Conservation (phyloP, 2,888 invertebrate species). For the Galeopsomyia nigrocyanea region DNA sequence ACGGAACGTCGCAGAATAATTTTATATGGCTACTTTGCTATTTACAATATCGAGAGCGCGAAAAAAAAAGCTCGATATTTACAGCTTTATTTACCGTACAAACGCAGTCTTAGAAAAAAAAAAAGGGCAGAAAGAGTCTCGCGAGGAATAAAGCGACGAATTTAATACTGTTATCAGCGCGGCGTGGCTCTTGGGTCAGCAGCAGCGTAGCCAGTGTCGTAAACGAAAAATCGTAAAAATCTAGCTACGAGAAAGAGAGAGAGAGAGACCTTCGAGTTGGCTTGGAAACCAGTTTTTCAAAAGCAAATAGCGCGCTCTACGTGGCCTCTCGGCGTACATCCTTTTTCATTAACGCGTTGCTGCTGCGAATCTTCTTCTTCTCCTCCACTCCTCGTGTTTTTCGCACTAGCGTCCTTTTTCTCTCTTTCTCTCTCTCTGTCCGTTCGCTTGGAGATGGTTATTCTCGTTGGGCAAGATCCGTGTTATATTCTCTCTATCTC, state of each 20-base stretch:
- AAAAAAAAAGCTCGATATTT: not conserved
- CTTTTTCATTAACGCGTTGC: constrained; percentile 21
- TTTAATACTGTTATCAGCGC: too few relatives aligned
- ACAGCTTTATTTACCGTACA: not conserved
- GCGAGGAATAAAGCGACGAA: not conserved
- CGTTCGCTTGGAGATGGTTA: too few relatives aligned
- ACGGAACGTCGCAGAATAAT: too few relatives aligned
- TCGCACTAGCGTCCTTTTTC: not conserved
- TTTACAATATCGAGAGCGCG: too few relatives aligned
- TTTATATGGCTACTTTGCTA: too few relatives aligned
- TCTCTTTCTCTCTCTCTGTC: constrained; percentile 4
- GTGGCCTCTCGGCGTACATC: constrained; percentile 12
- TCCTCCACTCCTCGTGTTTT: not conserved
- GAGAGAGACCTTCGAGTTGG: not conserved
- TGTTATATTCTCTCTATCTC: too few relatives aligned
- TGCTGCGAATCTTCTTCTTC: not conserved
- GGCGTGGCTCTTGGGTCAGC: too few relatives aligned
- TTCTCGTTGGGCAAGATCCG: too few relatives aligned
- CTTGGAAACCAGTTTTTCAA: constrained; percentile 32
- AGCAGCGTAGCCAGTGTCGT: constrained; percentile 11
- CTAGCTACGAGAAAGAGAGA: constrained; percentile 1
- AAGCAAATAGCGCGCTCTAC: constrained; percentile 9
- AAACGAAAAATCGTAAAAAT: constrained; percentile 43
- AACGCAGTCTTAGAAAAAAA: not conserved
- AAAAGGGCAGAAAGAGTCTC: constrained; percentile 7